phyloP scores from a whole-genome alignment of 2,888 invertebrate species.

The Oxytorus armatus region DNA sequence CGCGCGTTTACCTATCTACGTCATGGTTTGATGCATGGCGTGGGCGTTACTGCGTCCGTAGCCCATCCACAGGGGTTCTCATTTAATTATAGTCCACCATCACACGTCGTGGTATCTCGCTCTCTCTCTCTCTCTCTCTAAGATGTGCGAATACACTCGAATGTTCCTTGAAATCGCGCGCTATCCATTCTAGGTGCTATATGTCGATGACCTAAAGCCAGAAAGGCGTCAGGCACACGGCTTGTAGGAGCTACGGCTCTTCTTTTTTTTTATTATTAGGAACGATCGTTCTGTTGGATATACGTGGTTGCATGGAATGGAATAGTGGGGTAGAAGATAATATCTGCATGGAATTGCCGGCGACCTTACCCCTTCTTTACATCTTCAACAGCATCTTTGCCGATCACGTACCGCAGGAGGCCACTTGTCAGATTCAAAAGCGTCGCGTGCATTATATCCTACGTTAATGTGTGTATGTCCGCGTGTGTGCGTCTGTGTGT shows the following conservation, averaged over 20 bases:
- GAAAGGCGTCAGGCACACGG: too few species aligned
- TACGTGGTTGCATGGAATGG: background rate
- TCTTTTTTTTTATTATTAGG: too few species aligned
- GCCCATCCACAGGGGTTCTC: constrained; percentile 82
- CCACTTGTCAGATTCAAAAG: constrained; percentile 44
- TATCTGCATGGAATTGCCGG: constrained; percentile 42
- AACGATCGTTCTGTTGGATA: too few species aligned
- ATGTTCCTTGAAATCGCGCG: constrained; percentile 28
- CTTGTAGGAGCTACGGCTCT: too few species aligned
- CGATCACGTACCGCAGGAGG: constrained; percentile 5
- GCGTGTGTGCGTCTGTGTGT: background rate
- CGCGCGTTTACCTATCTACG: constrained; percentile 80
- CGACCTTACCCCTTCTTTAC: constrained; percentile 14
- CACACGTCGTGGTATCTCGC: constrained; percentile 41
- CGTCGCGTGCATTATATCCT: constrained; percentile 47
- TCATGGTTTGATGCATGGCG: constrained; percentile 83
- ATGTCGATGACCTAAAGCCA: too few species aligned
- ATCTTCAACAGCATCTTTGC: constrained; percentile 1
- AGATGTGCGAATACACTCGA: too few species aligned
- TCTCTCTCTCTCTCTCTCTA: too few species aligned
- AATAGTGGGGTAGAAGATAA: constrained; percentile 26
- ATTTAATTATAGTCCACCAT: constrained; percentile 81
- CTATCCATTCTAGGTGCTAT: too few species aligned
- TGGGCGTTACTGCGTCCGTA: constrained; percentile 82
- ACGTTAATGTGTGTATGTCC: background rate